A percentile compares a stretch with the other conserved stretches of the same genome.
phyloP scores from a whole-genome alignment of 2,888 invertebrate species.

The Ariolimax columbianus region DNA sequence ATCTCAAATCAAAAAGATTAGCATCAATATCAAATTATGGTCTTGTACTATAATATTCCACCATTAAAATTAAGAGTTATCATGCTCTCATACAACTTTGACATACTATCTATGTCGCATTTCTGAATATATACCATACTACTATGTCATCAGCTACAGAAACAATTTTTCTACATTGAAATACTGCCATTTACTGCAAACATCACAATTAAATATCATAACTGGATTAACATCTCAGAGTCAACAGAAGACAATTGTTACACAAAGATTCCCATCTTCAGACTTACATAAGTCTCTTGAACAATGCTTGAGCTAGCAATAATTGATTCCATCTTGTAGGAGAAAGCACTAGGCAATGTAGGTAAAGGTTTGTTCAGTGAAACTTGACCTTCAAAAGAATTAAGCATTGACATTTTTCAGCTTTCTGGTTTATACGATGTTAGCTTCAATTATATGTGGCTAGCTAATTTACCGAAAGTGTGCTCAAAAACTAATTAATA shows the following conservation, averaged over 20 bases:
- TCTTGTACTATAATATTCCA: too few species aligned
- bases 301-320: conserved; percentile 51
- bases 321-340: conserved; percentile 62
- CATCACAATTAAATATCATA: too few species aligned
- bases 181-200: too few species aligned
- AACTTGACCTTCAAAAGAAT: not conserved
- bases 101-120: too few species aligned
- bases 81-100: too few species aligned
- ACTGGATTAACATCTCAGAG: not conserved
- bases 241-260: not conserved
- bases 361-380: conserved; percentile 53
- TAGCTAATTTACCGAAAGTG: not conserved
- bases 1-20: not conserved
- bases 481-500: not conserved
- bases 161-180: too few species aligned
- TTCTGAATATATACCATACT: too few species aligned
- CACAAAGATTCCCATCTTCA: not conserved
- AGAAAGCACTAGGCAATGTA: conserved; percentile 62
- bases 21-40: not conserved
- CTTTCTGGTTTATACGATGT: not conserved
- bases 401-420: not conserved
- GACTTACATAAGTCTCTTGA: conserved; percentile 53
- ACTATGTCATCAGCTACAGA: too few species aligned
- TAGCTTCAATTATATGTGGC: not conserved
- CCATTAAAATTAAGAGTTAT: too few species aligned